Conservation (phyloP, 2,888 invertebrate genomes). For the Mylabris sibirica region DNA sequence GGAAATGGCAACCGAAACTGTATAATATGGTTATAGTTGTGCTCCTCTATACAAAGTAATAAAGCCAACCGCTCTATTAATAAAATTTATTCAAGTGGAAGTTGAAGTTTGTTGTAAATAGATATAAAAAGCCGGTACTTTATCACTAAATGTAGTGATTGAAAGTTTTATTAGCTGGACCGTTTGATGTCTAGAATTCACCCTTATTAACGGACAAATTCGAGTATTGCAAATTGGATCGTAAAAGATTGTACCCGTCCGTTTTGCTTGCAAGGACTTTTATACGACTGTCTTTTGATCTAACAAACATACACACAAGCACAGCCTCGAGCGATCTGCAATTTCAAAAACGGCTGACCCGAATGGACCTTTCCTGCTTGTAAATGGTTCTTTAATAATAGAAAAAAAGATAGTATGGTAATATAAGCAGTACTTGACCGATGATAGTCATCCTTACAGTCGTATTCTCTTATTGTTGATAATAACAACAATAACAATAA, state of each 20-base stretch:
- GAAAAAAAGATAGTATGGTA: conserved; percentile 23
- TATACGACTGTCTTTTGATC: conserved; percentile 32
- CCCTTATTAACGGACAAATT: not conserved
- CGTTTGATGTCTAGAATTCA: not conserved
- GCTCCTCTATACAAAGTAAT: conserved; percentile 19
- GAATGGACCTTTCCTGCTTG: conserved; percentile 29
- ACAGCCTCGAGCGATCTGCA: conserved; percentile 26
- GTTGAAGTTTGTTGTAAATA: not conserved
- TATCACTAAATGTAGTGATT: not conserved
- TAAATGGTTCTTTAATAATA: conserved; percentile 33
- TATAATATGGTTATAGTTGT: conserved; percentile 19
- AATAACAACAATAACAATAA: conserved; percentile 2
- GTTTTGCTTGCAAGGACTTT: conserved; percentile 17
- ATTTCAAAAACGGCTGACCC: conserved; percentile 37
- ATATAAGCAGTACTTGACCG: conserved; percentile 9
- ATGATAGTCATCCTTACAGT: conserved; percentile 8
- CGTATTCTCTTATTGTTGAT: not conserved
- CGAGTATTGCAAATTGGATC: not conserved
- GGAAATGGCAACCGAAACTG: conserved; percentile 27
- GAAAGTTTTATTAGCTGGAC: not conserved
- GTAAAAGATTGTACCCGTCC: not conserved
- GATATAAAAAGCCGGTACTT: not conserved
- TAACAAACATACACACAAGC: conserved; percentile 3
- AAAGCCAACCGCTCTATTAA: conserved; percentile 4
- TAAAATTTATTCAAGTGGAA: conserved; percentile 5